phyloP scores from a whole-genome alignment of 2,113 vertebrate genomes.

The Hippocampus comes region DNA sequence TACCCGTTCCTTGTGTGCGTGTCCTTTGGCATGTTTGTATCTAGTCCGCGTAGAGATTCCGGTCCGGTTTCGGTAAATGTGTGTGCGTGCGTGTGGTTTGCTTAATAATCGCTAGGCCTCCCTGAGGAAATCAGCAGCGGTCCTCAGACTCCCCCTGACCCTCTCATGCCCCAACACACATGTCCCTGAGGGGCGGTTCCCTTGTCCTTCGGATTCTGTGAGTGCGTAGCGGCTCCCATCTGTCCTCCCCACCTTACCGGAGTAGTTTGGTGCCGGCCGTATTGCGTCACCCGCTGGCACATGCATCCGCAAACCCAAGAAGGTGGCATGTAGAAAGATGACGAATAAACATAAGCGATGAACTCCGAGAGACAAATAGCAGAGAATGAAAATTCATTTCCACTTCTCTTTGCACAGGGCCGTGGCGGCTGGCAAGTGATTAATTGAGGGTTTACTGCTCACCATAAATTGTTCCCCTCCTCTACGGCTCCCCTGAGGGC shows the following conservation, averaged over 20 bases:
- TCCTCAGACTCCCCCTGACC: constrained; percentile 75
- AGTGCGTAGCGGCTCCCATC: constrained; percentile 46
- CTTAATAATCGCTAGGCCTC: constrained; percentile 74
- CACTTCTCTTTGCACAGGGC: constrained; percentile 85
- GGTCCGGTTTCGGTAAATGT: constrained; percentile 22
- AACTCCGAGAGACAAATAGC: constrained; percentile 82
- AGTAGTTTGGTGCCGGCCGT: constrained; percentile 64
- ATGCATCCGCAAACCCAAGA: constrained; percentile 30
- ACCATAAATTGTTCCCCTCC: constrained; percentile 85
- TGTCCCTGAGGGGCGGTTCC: constrained; percentile 75
- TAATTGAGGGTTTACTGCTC: constrained; percentile 87
- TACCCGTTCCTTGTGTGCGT: constrained; percentile 18
- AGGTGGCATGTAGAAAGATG: constrained; percentile 74
- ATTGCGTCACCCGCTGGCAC: constrained; percentile 47
- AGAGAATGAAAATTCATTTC: constrained; percentile 92
- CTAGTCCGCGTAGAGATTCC: not conserved
- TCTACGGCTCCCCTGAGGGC: constrained; percentile 66
- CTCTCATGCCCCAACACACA: constrained; percentile 71
- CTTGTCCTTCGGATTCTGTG: constrained; percentile 68
- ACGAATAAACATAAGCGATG: constrained; percentile 90
- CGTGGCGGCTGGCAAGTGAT: constrained; percentile 82
- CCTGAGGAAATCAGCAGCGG: constrained; percentile 93
- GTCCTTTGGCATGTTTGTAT: constrained; percentile 10
- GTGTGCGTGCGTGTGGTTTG: constrained; percentile 17
- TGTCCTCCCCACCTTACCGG: constrained; percentile 42